Evolutionary conservation across 2,797 vertebrate genomes (phyloP).

Genomic region (Hypotaenidia philippensis): DNA sequence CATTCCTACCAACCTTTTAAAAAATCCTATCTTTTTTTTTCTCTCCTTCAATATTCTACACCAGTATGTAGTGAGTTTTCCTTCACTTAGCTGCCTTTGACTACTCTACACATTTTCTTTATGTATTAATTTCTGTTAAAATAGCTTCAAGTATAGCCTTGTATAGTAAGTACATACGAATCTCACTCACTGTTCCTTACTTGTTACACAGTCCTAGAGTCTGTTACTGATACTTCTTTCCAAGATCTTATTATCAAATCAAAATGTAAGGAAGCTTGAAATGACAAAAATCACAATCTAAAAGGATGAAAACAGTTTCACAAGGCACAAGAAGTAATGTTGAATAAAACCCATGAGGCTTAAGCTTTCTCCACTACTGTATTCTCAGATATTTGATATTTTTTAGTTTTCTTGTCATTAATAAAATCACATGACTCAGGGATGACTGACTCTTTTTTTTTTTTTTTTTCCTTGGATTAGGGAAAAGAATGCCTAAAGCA

Average conservation of each 20-base stretch:
- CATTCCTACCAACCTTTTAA: no score
- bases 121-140: background rate
- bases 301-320: background rate
- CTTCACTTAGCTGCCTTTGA: background rate
- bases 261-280: background rate
- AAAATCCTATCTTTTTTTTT: background rate
- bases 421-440: background rate
- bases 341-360: background rate
- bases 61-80: background rate
- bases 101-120: background rate
- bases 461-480: background rate
- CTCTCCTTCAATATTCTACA: background rate
- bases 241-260: background rate
- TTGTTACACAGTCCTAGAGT: background rate
- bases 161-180: background rate
- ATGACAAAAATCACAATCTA: background rate
- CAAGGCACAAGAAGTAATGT: background rate
- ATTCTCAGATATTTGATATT: background rate
- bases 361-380: background rate
- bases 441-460: background rate
- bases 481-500: background rate
- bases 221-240: background rate
- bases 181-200: background rate
- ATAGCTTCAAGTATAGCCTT: background rate
- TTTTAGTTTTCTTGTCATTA: background rate